These are phyloP conservation scores for Polyommatus iphigenia DNA, from an alignment of 2,888 invertebrate species.

Conservation along the genomic window DNA sequence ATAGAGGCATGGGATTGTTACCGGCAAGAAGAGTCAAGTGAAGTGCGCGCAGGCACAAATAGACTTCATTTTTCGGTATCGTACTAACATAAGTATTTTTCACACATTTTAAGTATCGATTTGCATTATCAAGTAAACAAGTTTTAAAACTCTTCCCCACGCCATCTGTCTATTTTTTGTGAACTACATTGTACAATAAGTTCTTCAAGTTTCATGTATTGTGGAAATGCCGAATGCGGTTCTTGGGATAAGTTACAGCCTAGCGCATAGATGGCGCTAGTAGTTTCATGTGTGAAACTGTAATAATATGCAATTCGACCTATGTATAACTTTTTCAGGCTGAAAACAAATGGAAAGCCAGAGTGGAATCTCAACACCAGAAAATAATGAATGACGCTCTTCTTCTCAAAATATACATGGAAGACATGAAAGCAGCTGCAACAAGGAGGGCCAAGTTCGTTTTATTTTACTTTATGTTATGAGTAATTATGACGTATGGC, in stretches of 20 bases:
- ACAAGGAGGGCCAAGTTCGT: constrained; percentile 1
- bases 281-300: not conserved
- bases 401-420: constrained; percentile 47
- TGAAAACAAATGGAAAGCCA: constrained; percentile 63
- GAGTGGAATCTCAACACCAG: constrained; percentile 62
- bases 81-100: no score
- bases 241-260: no score
- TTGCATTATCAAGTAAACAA: not conserved
- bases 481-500: no score
- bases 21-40: no score
- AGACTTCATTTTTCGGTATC: no score
- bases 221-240: not conserved
- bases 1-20: not conserved
- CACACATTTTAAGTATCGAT: not conserved
- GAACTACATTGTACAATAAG: not conserved
- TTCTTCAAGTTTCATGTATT: not conserved
- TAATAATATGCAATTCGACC: no score
- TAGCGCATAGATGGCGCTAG: not conserved
- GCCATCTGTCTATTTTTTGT: not conserved
- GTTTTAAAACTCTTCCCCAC: not conserved
- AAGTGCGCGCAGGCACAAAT: no score
- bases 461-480: not conserved
- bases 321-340: constrained; percentile 58
- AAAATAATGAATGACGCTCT: constrained; percentile 66
- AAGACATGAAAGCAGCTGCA: not conserved